phyloP scores from a whole-genome alignment of 2,888 invertebrate genomes.

The Drosophila affinis region DNA sequence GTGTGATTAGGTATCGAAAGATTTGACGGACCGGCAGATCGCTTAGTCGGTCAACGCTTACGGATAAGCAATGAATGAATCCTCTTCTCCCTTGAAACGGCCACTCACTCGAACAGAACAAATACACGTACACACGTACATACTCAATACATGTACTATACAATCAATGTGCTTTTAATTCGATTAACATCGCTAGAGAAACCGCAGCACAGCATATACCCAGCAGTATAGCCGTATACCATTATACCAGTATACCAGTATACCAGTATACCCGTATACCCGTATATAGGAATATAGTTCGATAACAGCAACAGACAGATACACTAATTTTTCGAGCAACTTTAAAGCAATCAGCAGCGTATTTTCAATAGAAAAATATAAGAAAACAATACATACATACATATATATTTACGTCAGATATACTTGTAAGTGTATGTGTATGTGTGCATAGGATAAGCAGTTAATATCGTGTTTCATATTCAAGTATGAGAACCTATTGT shows the following conservation, averaged over 20 bases:
- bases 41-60: neutral
- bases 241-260: too few relatives aligned
- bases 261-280: neutral
- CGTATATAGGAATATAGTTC: conserved; percentile 25
- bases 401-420: conserved; percentile 20
- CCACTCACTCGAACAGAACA: conserved; percentile 3
- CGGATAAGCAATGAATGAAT: conserved; percentile 13
- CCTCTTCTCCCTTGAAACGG: conserved; percentile 12
- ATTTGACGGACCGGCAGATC: conserved; percentile 9
- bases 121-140: conserved; percentile 23
- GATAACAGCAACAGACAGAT: conserved; percentile 23
- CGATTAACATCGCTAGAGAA: conserved; percentile 60
- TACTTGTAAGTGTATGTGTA: conserved; percentile 9
- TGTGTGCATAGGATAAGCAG: conserved; percentile 25
- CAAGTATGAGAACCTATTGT: conserved; percentile 45
- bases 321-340: conserved; percentile 76
- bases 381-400: conserved; percentile 31
- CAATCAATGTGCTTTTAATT: conserved; percentile 70
- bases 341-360: conserved; percentile 74
- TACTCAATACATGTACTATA: conserved; percentile 38
- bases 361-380: conserved; percentile 40
- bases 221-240: too few relatives aligned
- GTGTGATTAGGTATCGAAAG: conserved; percentile 18
- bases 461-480: conserved; percentile 53
- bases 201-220: conserved; percentile 56